Conservation (phyloP, 2,797 vertebrate species). For the Mus spretus region DNA sequence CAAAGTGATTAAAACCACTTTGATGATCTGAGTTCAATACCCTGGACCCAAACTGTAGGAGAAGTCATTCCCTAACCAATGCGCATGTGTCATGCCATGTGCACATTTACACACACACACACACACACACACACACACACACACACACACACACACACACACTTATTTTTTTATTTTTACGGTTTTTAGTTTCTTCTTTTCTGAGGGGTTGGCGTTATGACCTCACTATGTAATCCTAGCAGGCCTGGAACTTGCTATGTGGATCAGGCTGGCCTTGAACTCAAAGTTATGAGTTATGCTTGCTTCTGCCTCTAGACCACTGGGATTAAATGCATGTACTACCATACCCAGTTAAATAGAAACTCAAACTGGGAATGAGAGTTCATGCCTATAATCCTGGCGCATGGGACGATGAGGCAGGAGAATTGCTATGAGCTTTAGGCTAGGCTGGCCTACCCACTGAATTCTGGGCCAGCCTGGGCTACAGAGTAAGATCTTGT, state of each 20-base stretch:
- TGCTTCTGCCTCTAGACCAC: neutral
- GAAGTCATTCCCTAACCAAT: too few relatives aligned
- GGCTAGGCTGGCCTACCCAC: neutral
- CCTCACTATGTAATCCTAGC: neutral
- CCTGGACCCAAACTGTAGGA: neutral
- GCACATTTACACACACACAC: neutral
- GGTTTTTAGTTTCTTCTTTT: neutral
- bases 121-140: neutral
- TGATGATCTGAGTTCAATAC: neutral
- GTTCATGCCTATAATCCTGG: neutral
- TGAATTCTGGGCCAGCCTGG: neutral
- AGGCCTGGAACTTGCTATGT: neutral
- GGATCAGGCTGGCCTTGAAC: neutral
- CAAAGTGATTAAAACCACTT: neutral
- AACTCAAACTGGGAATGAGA: neutral
- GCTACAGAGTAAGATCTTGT: neutral
- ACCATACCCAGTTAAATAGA: neutral
- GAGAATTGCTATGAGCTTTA: neutral
- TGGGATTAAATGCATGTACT: neutral
- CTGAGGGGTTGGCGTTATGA: neutral
- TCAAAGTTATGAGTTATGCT: too few relatives aligned
- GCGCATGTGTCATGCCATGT: neutral
- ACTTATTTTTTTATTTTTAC: too few relatives aligned
- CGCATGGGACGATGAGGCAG: neutral
- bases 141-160: neutral